Evolutionary conservation across 2,113 vertebrate genomes (phyloP).

Genomic region (Columba livia): DNA sequence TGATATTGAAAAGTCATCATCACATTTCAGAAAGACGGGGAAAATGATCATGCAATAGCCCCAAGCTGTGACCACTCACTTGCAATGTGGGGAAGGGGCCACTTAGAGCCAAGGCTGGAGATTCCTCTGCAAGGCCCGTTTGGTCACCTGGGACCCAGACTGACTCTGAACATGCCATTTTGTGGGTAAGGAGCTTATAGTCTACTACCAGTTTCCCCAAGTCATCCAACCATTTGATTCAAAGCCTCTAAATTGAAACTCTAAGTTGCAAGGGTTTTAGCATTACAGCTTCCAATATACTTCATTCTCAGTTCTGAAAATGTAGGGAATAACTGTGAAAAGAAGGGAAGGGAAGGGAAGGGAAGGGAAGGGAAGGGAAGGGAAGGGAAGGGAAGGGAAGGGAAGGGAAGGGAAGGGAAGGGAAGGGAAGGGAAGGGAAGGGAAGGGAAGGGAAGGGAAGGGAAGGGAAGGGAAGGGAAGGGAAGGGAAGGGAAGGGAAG

Average conservation of each 20-base stretch:
- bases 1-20: neutral
- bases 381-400: too few relatives aligned
- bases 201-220: neutral
- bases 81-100: neutral
- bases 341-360: neutral
- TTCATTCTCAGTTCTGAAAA: neutral
- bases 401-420: neutral
- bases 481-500: too few relatives aligned
- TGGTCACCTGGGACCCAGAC: neutral
- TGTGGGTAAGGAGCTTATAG: neutral
- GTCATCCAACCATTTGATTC: neutral
- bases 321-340: neutral
- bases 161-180: accelerated
- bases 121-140: neutral
- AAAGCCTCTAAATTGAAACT: neutral
- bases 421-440: too few relatives aligned
- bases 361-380: too few relatives aligned
- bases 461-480: too few relatives aligned
- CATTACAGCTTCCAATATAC: neutral
- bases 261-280: neutral
- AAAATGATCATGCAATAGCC: neutral
- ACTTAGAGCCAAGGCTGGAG: neutral
- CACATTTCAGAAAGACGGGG: neutral
- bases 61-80: neutral
- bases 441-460: too few relatives aligned